Evolutionary conservation across 2,113 vertebrate species (phyloP).

Genomic region (Ameiurus melas): DNA sequence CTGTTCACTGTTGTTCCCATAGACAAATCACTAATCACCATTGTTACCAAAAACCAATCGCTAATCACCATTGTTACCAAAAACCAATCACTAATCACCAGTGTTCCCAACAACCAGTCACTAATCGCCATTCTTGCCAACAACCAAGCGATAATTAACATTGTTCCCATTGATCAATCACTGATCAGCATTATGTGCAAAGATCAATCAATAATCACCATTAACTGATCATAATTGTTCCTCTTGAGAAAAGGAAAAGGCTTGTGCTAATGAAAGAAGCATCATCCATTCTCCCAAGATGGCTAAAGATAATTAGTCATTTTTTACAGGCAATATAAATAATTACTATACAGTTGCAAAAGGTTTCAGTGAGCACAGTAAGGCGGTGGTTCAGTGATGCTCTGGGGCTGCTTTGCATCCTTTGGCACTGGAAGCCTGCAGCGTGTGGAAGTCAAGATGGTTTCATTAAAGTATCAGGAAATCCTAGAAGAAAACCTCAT

Average conservation of each 20-base stretch:
- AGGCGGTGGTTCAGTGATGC: too few relatives aligned
- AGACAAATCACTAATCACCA: neutral
- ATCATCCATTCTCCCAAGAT: neutral
- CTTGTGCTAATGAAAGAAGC: neutral
- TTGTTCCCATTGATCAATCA: neutral
- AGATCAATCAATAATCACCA: neutral
- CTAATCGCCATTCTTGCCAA: neutral
- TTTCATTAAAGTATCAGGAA: too few relatives aligned
- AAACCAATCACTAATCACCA: neutral
- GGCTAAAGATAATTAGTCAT: neutral
- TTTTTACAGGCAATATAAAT: neutral
- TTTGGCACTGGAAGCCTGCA: too few relatives aligned
- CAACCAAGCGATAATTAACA: neutral
- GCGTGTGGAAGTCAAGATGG: too few relatives aligned
- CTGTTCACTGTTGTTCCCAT: neutral
- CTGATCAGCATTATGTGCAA: too few relatives aligned
- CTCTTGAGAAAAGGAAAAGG: neutral
- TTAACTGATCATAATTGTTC: neutral
- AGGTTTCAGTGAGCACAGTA: too few relatives aligned
- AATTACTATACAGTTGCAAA: too few relatives aligned
- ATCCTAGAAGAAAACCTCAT: too few relatives aligned
- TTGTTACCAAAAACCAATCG: neutral
- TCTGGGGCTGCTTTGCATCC: too few relatives aligned
- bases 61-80: neutral
- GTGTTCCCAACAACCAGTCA: neutral